A percentile compares a stretch with the other conserved stretches of the same genome.
These are phyloP conservation scores for Colletes latitarsis DNA, from an alignment of 1,140 invertebrate genomes.

Conservation along the genomic window DNA sequence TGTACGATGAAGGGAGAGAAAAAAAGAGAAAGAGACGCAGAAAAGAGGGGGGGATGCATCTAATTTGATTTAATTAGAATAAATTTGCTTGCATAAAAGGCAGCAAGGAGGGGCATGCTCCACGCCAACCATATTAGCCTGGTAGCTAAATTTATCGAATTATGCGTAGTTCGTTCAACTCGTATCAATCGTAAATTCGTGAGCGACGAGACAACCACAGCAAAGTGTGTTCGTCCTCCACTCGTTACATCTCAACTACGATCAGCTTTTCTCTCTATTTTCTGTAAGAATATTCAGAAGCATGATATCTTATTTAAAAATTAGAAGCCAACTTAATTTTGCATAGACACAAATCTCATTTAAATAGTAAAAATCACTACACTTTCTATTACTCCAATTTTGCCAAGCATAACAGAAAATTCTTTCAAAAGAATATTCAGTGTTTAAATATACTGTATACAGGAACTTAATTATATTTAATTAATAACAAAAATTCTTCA, in stretches of 20 bases:
- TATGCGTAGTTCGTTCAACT: slow-evolving; percentile 68
- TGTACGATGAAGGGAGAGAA: neutral
- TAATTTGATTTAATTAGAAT: slow-evolving; percentile 78
- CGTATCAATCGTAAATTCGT: neutral
- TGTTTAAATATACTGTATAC: no score
- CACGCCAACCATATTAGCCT: slow-evolving; percentile 70
- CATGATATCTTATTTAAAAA: neutral
- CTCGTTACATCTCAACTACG: neutral
- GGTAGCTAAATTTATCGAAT: slow-evolving; percentile 76
- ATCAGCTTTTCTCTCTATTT: neutral
- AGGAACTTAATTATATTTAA: no score
- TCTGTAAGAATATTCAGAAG: neutral
- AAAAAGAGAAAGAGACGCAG: slow-evolving; percentile 18
- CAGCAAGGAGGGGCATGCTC: slow-evolving; percentile 62
- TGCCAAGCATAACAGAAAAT: no score
- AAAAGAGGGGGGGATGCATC: slow-evolving; percentile 63
- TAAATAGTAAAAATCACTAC: neutral
- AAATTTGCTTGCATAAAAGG: slow-evolving; percentile 74
- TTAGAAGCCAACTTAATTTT: neutral
- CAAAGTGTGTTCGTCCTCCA: neutral
- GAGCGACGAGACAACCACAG: neutral
- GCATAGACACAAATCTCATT: neutral
- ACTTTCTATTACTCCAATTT: no score
- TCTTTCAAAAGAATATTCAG: no score
- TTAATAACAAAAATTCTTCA: no score